Evolutionary conservation across 2,888 invertebrate genomes (phyloP), one percentile per base, ranked within the genome.

Genomic region (Globia sparganii): DNA sequence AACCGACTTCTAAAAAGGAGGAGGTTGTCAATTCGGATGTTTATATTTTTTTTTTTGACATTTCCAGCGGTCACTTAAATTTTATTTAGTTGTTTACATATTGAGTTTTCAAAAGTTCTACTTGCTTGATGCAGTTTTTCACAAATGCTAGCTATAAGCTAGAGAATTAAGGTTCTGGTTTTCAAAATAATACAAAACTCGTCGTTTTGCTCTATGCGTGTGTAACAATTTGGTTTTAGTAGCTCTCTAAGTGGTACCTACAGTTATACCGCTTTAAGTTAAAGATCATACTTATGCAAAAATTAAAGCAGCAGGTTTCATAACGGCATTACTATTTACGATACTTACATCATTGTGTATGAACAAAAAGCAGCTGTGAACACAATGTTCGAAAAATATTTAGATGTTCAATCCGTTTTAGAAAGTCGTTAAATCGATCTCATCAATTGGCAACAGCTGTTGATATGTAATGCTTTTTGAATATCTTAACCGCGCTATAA

Each of bases 391-490:
- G 68, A 76, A 78, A 75, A 75, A 83, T 75, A 77, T 86, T 87
- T 70, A 64, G 58, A 80, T 73, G 67, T 88, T 72, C 65, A 67
- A 79, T 85, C 78, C 64, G 78, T 75, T 88, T 80, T 75, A 82
- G 84, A 87, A 87, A 82, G 79, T 82, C 83, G 77, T 85, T 83
- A 88, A 88, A 82, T 87, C 72, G 75, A 61, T 75, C 68, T 78
- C 81, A 82, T 85, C 78, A 75, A 85, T 82, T 87, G 72, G 79
- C 76, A 87, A 77, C 82, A 88, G 79, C 84, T 85, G 77, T 53
- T 77, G 72, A 58, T 77, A 8, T 56, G 79, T 71, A 69, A 77
- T 68, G 73, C 49, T 78, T 83, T 80, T 76, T 56, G 72, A 78
- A 79, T 72, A 78, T 84, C 75, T 83, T 75, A 74, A 88, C 76